These are phyloP conservation scores for Pampusana beccarii DNA, from an alignment of 2,113 vertebrate genomes.

Conservation along the genomic window DNA sequence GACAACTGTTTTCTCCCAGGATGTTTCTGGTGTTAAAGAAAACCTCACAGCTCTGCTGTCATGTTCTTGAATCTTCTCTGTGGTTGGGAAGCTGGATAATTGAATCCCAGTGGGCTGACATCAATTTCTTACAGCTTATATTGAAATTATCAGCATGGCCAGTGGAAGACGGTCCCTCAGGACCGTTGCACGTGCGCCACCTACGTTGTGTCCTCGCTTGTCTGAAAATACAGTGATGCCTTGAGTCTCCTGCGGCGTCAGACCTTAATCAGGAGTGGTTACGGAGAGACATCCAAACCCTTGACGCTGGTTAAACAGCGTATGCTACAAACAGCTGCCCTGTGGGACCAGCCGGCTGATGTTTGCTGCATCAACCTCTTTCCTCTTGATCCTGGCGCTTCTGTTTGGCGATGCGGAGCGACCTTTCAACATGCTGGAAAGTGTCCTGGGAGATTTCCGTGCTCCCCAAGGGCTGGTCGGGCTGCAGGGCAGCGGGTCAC, in stretches of 20 bases:
- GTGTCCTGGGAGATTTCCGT: neutral
- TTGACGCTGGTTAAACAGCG: neutral
- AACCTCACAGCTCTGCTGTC: neutral
- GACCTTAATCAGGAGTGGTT: neutral
- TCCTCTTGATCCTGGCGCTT: neutral
- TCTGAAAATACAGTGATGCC: neutral
- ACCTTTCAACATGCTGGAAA: neutral
- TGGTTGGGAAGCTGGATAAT: neutral
- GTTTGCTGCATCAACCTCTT: neutral
- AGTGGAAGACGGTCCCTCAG: neutral
- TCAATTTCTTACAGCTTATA: neutral
- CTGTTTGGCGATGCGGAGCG: neutral
- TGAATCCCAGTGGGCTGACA: neutral
- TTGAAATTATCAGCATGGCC: neutral
- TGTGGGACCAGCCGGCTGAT: neutral
- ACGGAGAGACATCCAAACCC: neutral
- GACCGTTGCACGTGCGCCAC: neutral
- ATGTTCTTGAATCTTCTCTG: neutral
- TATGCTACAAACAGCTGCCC: neutral
- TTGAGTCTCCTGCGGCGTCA: neutral
- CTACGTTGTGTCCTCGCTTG: neutral
- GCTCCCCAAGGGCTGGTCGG: neutral
- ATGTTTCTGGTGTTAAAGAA: neutral
- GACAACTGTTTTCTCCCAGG: accelerated
- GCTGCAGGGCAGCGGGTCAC: accelerated